Base-by-base conservation (phyloP, 2,888 invertebrate genomes). In the Flabesymbios commensalis region DNA sequence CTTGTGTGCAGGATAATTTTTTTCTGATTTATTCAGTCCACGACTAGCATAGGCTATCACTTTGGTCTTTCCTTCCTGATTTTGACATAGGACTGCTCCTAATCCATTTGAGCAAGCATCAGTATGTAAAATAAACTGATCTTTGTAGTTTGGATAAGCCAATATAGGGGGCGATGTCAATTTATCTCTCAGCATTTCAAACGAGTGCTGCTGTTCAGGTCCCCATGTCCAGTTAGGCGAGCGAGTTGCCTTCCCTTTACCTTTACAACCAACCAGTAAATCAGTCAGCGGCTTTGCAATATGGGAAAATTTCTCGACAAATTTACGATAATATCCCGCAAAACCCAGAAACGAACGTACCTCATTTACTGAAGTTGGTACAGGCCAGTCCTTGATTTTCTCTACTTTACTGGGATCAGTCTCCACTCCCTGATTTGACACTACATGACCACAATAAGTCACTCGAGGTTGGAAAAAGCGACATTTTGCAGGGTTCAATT, bases 231-330 rank as follows among this genome's bases (percentile, higher is more conserved):
- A 22, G 22, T 24, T 28, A 14, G 10, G 10, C 10, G 10, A 7
- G 14, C 10, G 22, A 10, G 10, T 49, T 7, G 10, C 19, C 49
- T 49, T 49, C 10, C 29, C 29, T 19, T 49, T 49, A 28, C n/a
- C n/a, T n/a, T 5, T 22, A 10, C 7, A 29, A 10, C 49, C 49
- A 26, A 10, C 26, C 0, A 42, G 45, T 26, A 68, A 26, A 24
- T 52, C 49, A 49, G 59, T 36, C 28, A 68, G 45, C 4, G 64
- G 31, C n/a, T n/a, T n/a, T n/a, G n/a, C n/a, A n/a, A n/a, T n/a
- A n/a, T n/a, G n/a, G n/a, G n/a, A n/a, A n/a, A n/a, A n/a, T n/a
- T n/a, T n/a, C n/a, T n/a, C n/a, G n/a, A n/a, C n/a, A n/a, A n/a
- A n/a, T n/a, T n/a, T n/a, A n/a, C n/a, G n/a, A n/a, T n/a, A n/a